phyloP scores from a whole-genome alignment of 2,888 invertebrate genomes.

The Sarcophaga rosellei region DNA sequence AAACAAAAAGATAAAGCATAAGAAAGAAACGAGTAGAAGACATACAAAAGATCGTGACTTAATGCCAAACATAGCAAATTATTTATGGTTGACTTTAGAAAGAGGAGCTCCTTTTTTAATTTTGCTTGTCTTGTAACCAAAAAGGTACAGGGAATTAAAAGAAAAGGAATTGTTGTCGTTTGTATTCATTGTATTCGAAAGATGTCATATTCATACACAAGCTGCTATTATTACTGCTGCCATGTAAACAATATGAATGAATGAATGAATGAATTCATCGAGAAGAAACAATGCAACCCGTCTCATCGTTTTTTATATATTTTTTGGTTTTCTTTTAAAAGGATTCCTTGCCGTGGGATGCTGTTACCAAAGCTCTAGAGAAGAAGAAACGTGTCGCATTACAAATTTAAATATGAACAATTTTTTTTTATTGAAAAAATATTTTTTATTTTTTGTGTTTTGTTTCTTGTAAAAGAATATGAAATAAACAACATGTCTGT shows the following conservation, averaged over 20 bases:
- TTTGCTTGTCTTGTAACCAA: neutral
- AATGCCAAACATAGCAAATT: conserved; percentile 65
- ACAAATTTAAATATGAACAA: conserved; percentile 64
- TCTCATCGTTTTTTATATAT: no score
- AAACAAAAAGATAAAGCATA: no score
- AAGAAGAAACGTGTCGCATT: conserved; percentile 58
- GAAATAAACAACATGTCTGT: conserved; percentile 55
- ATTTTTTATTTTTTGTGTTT: neutral
- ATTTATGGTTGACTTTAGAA: conserved; percentile 53
- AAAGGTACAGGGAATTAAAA: neutral
- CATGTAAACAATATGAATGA: conserved; percentile 45
- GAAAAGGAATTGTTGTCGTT: conserved; percentile 1
- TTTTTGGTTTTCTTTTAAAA: no score
- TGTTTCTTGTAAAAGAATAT: conserved; percentile 37
- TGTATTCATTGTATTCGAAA: conserved; percentile 39
- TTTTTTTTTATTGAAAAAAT: conserved; percentile 11
- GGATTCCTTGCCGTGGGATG: no score
- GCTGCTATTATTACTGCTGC: no score
- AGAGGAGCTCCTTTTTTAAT: no score
- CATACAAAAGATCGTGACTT: conserved; percentile 61
- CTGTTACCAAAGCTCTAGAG: neutral
- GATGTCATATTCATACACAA: conserved; percentile 43
- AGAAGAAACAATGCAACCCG: conserved; percentile 30
- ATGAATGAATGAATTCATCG: neutral
- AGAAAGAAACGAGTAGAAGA: neutral